Evolutionary conservation across 2,797 vertebrate species (phyloP).

Genomic region (Masticophis lateralis): DNA sequence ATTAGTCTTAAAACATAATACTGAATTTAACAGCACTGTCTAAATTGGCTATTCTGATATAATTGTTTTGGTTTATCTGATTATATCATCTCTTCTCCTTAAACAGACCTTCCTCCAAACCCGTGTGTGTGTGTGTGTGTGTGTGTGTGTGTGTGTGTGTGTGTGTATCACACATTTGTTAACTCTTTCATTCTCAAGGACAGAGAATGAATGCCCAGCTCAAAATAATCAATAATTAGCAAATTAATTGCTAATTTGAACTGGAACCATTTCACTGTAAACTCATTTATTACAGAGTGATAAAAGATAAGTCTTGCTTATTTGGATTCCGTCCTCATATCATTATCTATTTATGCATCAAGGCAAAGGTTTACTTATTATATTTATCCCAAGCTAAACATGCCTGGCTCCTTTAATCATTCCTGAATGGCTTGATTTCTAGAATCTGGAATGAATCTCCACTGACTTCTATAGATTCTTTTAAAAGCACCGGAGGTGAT

Average conservation of each 20-base stretch:
- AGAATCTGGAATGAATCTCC: background rate
- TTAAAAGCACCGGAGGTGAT: background rate
- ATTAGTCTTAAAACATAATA: background rate
- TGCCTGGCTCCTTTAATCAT: background rate
- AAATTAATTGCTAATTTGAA: background rate
- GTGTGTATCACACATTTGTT: background rate
- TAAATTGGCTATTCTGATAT: background rate
- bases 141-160: no score
- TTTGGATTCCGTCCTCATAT: background rate
- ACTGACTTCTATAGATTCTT: background rate
- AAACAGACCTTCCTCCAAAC: background rate
- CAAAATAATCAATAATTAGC: no score
- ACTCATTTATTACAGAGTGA: background rate
- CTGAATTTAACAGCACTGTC: background rate
- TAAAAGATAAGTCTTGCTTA: background rate
- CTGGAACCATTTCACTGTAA: background rate
- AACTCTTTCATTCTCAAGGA: background rate
- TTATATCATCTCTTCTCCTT: background rate
- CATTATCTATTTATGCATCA: background rate
- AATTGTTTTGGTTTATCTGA: background rate
- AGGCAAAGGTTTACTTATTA: background rate
- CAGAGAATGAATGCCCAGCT: background rate
- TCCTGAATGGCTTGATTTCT: background rate
- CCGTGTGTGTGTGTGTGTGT: no score
- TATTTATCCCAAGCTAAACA: background rate